phyloP scores from a whole-genome alignment of 2,797 vertebrate genomes.

The Sebastes matsubarae region DNA sequence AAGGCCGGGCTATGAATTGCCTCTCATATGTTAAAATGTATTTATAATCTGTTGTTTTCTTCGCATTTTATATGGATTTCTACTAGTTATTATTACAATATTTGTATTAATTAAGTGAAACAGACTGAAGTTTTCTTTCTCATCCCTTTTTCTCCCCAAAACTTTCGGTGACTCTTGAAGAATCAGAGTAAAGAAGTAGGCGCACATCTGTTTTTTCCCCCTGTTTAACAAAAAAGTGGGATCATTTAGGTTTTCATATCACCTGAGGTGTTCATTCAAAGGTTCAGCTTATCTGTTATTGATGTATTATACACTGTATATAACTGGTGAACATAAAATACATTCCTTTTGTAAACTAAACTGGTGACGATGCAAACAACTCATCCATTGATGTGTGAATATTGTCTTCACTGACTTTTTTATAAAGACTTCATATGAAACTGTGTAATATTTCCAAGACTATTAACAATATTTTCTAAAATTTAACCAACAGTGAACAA shows the following conservation, averaged over 20 bases:
- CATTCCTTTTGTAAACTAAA: conserved; percentile 17
- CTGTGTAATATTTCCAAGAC: not conserved
- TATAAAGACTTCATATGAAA: not conserved
- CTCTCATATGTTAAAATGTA: not conserved
- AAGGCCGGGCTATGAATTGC: not conserved
- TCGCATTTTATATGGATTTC: not conserved
- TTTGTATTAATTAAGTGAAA: conserved; percentile 4
- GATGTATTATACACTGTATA: conserved; percentile 29
- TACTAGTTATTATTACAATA: not conserved
- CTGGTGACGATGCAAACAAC: not conserved
- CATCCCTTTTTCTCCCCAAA: not conserved
- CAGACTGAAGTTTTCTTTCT: conserved; percentile 6
- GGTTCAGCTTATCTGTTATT: not conserved
- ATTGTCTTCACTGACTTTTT: conserved; percentile 6
- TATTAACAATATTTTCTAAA: not conserved
- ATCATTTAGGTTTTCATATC: not conserved
- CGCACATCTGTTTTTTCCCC: not conserved
- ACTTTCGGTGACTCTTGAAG: not conserved
- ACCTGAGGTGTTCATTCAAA: not conserved
- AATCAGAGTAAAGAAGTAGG: not conserved
- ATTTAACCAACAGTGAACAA: conserved; percentile 16
- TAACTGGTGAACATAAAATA: not conserved
- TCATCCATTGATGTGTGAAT: not conserved
- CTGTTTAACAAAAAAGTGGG: not conserved
- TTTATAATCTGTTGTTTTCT: conserved; percentile 18